A percentile compares a stretch with the other conserved stretches of the same genome.
phyloP scores from a whole-genome alignment of 2,797 vertebrate species.

The Gymnothorax reevesii region DNA sequence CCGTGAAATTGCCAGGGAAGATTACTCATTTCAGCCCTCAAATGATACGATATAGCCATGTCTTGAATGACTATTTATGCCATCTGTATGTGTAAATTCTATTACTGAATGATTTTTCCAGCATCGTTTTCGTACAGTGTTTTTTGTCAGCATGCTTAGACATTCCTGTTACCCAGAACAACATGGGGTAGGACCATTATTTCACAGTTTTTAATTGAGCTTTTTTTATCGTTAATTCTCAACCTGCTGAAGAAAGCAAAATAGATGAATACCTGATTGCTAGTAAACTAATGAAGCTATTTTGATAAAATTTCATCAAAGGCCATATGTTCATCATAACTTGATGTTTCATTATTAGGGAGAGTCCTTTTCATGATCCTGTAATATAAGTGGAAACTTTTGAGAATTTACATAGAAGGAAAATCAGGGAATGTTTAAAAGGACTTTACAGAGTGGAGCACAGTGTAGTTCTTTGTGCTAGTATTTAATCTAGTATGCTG shows the following conservation, averaged over 20 bases:
- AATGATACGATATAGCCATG: constrained; percentile 26
- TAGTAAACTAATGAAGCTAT: constrained; percentile 22
- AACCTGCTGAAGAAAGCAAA: constrained; percentile 34
- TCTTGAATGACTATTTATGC: constrained; percentile 28
- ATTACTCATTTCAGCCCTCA: neutral
- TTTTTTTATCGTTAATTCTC: constrained; percentile 24
- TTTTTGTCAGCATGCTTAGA: constrained; percentile 14
- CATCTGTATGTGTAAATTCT: neutral
- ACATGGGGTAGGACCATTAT: constrained; percentile 24
- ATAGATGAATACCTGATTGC: constrained; percentile 25
- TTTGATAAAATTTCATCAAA: constrained; percentile 3
- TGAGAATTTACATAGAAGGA: neutral
- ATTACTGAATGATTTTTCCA: constrained; percentile 2
- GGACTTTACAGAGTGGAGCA: neutral
- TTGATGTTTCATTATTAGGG: neutral
- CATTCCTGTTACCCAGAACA: constrained; percentile 20
- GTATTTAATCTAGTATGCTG: neutral
- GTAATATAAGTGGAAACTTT: constrained; percentile 6
- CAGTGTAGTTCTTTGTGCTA: neutral
- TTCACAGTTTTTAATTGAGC: constrained; percentile 10
- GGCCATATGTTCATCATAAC: neutral
- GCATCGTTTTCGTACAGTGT: neutral
- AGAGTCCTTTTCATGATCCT: neutral
- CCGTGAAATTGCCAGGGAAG: constrained; percentile 25
- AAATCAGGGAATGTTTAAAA: constrained; percentile 22